Conservation (phyloP, 2,113 vertebrate species). For the Saccopteryx bilineata region DNA sequence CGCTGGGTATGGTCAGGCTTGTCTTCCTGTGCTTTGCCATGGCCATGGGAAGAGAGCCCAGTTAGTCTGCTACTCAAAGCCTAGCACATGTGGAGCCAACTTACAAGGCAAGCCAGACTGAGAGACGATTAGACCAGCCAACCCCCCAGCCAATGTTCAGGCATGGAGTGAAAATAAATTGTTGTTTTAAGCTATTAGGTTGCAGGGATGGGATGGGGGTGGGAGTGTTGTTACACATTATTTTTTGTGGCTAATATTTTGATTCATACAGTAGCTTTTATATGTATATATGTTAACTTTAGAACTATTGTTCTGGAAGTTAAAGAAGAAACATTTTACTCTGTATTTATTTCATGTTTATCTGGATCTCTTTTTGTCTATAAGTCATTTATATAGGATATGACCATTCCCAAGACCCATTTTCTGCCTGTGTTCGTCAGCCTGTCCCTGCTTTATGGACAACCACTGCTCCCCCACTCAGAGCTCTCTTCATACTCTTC, state of each 20-base stretch:
- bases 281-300: neutral
- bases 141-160: neutral
- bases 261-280: neutral
- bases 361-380: neutral
- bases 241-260: conserved; percentile 27
- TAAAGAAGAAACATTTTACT: neutral
- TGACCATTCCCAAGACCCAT: neutral
- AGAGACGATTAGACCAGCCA: neutral
- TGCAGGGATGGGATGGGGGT: neutral
- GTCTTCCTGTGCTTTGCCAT: neutral
- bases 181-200: neutral
- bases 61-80: neutral
- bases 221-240: neutral
- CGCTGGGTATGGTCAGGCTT: neutral
- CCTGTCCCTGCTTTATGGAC: neutral
- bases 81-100: neutral
- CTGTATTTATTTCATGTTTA: neutral
- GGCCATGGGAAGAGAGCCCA: neutral
- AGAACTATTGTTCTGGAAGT: neutral
- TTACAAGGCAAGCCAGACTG: neutral
- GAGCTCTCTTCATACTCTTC: neutral
- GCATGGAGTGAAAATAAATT: neutral
- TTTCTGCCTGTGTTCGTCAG: neutral
- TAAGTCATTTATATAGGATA: neutral
- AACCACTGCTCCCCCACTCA: neutral